These are phyloP conservation scores for Pharmacophagus antenor DNA, from an alignment of 2,888 invertebrate species.

Conservation along the genomic window DNA sequence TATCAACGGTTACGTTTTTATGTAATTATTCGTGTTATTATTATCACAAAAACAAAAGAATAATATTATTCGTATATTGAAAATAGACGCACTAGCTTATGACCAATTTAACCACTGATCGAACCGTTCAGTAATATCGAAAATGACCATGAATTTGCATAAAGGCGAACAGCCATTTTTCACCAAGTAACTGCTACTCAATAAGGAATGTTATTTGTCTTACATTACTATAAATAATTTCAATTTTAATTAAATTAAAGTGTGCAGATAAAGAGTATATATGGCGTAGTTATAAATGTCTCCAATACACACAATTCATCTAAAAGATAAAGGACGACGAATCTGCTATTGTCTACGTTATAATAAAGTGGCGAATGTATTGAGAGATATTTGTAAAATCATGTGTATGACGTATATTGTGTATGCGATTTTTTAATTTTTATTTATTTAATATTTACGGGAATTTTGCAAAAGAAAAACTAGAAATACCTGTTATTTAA, in stretches of 20 bases:
- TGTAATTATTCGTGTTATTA: no score
- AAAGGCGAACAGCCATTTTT: not conserved
- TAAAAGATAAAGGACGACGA: slow-evolving; percentile 15
- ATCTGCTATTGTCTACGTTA: not conserved
- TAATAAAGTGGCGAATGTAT: not conserved
- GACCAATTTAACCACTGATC: no score
- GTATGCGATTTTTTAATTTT: not conserved
- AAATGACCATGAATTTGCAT: not conserved
- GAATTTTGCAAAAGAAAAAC: no score
- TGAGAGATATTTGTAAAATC: not conserved
- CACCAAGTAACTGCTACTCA: not conserved
- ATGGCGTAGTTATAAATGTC: not conserved
- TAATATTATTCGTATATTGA: no score
- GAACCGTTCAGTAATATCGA: no score
- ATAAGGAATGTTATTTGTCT: not conserved
- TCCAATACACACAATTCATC: not conserved
- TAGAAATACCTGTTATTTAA: not conserved
- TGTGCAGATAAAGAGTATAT: slow-evolving; percentile 10
- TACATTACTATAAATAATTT: not conserved
- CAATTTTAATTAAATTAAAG: slow-evolving; percentile 1
- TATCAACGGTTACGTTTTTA: no score
- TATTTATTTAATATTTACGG: not conserved
- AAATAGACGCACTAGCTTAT: no score
- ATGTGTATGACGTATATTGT: not conserved
- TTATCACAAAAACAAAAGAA: no score